These are phyloP conservation scores for Metallyticus violacea DNA, from an alignment of 2,888 invertebrate species.

Conservation along the genomic window DNA sequence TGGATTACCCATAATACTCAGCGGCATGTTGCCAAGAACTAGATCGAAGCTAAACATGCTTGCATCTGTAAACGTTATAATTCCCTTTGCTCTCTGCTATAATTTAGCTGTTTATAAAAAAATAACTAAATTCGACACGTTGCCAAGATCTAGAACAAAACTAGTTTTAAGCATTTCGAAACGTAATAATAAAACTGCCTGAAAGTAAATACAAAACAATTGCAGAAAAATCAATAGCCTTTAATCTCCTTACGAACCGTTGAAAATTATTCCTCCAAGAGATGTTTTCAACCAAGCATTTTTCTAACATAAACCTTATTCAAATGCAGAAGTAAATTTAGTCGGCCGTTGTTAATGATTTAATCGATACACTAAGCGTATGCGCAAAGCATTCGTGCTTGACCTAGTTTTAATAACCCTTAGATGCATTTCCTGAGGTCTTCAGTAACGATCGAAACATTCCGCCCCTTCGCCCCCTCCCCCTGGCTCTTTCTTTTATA, in stretches of 20 bases:
- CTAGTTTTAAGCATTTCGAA: background rate
- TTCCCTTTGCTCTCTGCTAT: background rate
- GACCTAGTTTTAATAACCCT: constrained; percentile 19
- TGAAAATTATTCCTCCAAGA: background rate
- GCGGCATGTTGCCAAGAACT: constrained; percentile 26
- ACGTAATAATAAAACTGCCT: background rate
- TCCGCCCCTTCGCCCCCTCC: no score
- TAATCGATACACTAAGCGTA: constrained; percentile 23
- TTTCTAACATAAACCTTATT: background rate
- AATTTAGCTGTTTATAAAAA: background rate
- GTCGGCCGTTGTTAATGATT: background rate
- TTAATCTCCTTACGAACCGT: background rate
- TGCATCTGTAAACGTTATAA: background rate
- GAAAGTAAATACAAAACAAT: background rate
- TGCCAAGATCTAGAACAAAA: background rate
- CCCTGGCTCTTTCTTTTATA: no score
- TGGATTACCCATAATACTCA: constrained; percentile 36
- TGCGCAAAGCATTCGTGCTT: constrained; percentile 25
- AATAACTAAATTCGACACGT: background rate
- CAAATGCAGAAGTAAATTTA: background rate
- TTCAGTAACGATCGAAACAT: background rate
- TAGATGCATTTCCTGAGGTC: background rate
- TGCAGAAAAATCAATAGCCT: background rate
- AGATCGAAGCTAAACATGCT: constrained; percentile 27
- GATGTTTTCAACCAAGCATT: background rate